Conservation (phyloP, 2,888 invertebrate genomes). For the Plebejus argus region DNA sequence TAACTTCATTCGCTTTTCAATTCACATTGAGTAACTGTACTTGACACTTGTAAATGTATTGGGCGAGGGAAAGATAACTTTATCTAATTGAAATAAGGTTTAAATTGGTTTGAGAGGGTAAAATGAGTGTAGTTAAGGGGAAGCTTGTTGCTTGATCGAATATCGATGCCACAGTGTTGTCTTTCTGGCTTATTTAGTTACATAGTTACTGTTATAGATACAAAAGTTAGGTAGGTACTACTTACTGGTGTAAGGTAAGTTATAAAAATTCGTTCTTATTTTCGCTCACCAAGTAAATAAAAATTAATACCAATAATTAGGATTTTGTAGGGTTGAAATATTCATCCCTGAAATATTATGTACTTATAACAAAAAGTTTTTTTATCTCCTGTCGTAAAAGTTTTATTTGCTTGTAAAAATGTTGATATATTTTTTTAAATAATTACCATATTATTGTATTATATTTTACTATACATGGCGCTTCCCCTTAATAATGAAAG, state of each 20-base stretch:
- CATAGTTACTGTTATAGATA: too few relatives aligned
- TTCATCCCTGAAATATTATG: background rate
- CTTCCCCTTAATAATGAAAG: constrained; percentile 68
- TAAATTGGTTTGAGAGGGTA: constrained; percentile 27
- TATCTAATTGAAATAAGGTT: constrained; percentile 27
- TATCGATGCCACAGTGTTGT: background rate
- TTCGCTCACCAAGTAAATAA: too few relatives aligned
- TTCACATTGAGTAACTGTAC: constrained; percentile 56
- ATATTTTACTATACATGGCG: background rate
- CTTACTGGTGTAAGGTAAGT: background rate
- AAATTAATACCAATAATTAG: background rate
- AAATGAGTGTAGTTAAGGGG: constrained; percentile 1
- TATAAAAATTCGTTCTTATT: too few relatives aligned
- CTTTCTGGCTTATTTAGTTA: too few relatives aligned
- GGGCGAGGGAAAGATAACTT: constrained; percentile 40
- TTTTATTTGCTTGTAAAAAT: too few relatives aligned
- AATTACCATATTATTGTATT: too few relatives aligned
- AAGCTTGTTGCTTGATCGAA: background rate
- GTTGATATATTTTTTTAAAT: too few relatives aligned
- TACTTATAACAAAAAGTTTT: background rate
- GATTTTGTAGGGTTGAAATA: background rate
- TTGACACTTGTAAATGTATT: constrained; percentile 47
- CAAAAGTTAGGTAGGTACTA: too few relatives aligned
- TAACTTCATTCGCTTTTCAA: constrained; percentile 55
- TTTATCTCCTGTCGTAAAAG: background rate